phyloP scores from a whole-genome alignment of 2,797 vertebrate genomes.

The Rostrhamus sociabilis region DNA sequence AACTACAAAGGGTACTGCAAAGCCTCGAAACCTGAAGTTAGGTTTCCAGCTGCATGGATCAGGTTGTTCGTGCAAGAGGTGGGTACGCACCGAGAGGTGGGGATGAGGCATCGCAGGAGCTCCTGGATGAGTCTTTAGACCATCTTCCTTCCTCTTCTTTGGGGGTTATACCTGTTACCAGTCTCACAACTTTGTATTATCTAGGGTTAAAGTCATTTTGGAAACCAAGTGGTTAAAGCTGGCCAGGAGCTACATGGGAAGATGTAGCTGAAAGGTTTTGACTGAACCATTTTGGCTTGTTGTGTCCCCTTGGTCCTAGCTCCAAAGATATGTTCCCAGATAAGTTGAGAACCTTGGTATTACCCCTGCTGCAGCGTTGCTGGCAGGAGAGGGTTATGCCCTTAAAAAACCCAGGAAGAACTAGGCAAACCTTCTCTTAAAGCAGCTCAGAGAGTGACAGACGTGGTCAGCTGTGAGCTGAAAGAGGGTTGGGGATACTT shows the following conservation, averaged over 20 bases:
- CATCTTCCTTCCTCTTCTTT: neutral
- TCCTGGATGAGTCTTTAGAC: neutral
- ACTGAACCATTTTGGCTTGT: neutral
- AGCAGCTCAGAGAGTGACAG: neutral
- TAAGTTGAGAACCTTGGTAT: neutral
- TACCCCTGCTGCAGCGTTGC: neutral
- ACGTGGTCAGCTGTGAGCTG: neutral
- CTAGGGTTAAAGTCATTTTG: neutral
- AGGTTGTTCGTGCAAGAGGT: neutral
- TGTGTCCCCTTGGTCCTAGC: neutral
- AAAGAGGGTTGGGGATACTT: neutral
- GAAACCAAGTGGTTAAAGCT: neutral
- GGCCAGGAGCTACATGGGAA: neutral
- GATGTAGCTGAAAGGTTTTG: neutral
- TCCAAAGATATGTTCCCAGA: neutral
- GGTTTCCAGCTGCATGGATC: fast-evolving
- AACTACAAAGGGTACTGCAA: neutral
- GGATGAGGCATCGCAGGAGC: neutral
- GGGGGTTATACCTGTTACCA: neutral
- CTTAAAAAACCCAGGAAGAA: neutral
- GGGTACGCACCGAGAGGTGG: neutral
- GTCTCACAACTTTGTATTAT: neutral
- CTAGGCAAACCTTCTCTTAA: neutral
- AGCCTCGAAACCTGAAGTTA: neutral
- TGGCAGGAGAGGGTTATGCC: neutral